These are phyloP conservation scores for Triplophysa siluroides DNA, from an alignment of 2,113 vertebrate genomes.

Conservation along the genomic window DNA sequence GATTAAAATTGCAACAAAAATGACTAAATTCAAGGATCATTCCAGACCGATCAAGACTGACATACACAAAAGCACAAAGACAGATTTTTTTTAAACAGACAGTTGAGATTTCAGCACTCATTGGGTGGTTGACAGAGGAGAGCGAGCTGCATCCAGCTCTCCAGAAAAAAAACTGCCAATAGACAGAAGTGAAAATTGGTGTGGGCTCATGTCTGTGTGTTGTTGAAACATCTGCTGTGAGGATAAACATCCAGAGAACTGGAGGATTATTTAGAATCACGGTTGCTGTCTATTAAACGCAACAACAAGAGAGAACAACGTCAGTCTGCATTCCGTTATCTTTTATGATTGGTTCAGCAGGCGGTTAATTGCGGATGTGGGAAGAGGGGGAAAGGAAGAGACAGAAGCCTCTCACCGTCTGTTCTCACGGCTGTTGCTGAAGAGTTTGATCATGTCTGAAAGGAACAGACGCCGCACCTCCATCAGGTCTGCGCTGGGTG, in stretches of 20 bases:
- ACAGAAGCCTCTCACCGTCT: slow-evolving; percentile 80
- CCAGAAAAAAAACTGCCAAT: not conserved
- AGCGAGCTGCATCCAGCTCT: not conserved
- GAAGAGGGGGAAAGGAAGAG: not conserved
- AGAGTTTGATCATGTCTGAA: slow-evolving; percentile 99
- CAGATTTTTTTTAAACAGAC: too few species aligned
- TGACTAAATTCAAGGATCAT: too few species aligned
- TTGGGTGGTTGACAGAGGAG: slow-evolving; percentile 32
- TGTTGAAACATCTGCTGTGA: slow-evolving; percentile 58
- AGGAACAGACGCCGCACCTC: slow-evolving; percentile 96
- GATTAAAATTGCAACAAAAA: too few species aligned
- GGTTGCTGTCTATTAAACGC: slow-evolving; percentile 43
- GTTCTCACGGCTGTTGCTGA: slow-evolving; percentile 98
- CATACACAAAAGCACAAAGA: too few species aligned
- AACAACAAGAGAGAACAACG: slow-evolving; percentile 36
- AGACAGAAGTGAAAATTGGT: not conserved
- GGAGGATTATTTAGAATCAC: slow-evolving; percentile 56
- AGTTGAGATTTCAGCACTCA: slow-evolving; percentile 14
- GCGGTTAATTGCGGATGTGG: slow-evolving; percentile 46
- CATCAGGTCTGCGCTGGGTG: slow-evolving; percentile 92
- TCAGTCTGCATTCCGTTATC: not conserved
- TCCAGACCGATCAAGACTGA: too few species aligned
- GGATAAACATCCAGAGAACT: slow-evolving; percentile 46
- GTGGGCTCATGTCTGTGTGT: not conserved
- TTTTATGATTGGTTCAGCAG: slow-evolving; percentile 55